A percentile compares a stretch with the other conserved stretches of the same genome.
phyloP scores from a whole-genome alignment of 2,888 invertebrate genomes.

The Synanthedon formicaeformis region DNA sequence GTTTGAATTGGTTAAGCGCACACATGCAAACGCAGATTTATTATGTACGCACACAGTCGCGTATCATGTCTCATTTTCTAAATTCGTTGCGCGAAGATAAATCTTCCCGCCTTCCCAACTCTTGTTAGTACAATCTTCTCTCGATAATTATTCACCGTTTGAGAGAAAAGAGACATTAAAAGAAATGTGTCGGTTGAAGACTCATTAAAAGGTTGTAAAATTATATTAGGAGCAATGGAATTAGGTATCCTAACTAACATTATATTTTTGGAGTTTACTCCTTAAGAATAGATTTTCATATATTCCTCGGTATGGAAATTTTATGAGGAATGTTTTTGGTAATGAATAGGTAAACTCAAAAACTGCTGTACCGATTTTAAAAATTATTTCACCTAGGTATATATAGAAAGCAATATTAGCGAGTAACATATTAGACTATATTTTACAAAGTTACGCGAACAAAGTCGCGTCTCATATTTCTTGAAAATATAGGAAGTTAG shows the following conservation, averaged over 20 bases:
- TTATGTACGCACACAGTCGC: constrained; percentile 23
- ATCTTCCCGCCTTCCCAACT: constrained; percentile 51
- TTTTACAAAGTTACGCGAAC: too few relatives aligned
- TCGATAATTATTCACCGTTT: constrained; percentile 53
- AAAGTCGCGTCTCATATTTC: too few relatives aligned
- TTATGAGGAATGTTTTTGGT: too few relatives aligned
- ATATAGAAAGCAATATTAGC: too few relatives aligned
- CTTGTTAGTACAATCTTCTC: constrained; percentile 64
- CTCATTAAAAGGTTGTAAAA: constrained; percentile 69
- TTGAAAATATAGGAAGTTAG: too few relatives aligned
- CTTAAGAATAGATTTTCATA: too few relatives aligned
- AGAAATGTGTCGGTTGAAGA: constrained; percentile 45
- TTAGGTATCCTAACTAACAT: constrained; percentile 12
- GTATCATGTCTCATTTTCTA: constrained; percentile 66
- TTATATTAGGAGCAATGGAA: constrained; percentile 48
- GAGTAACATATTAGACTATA: too few relatives aligned
- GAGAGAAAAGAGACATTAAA: constrained; percentile 47
- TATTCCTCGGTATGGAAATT: too few relatives aligned
- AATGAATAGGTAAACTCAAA: too few relatives aligned
- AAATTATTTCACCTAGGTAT: too few relatives aligned
- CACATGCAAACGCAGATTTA: constrained; percentile 29
- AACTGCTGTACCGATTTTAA: too few relatives aligned
- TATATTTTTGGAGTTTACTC: too few relatives aligned
- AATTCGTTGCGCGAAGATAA: constrained; percentile 67
- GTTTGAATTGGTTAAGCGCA: constrained; percentile 44